Conservation (phyloP, 2,888 invertebrate genomes). For the Eristalis arbustorum region DNA sequence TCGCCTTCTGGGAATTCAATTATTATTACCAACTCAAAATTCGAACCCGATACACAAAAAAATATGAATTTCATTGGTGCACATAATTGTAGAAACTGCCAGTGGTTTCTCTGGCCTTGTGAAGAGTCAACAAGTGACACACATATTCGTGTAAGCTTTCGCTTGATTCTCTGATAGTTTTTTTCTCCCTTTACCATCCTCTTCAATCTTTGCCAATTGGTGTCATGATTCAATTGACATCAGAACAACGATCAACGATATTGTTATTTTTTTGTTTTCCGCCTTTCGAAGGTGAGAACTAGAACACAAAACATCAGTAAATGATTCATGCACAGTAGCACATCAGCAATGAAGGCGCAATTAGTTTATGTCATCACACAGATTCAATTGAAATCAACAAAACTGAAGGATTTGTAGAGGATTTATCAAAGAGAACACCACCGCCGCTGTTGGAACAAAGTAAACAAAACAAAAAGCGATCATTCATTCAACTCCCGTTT, state of each 20-base stretch:
- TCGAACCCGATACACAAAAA: not conserved
- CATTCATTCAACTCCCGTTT: not conserved
- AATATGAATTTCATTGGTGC: conserved; percentile 9
- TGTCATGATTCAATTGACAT: not conserved
- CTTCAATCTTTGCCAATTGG: not conserved
- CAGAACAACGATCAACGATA: not conserved
- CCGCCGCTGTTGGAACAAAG: not conserved
- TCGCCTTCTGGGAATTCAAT: conserved; percentile 15
- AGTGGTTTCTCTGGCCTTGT: conserved; percentile 6
- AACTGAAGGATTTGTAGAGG: not conserved
- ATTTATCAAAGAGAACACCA: not conserved
- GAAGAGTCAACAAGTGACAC: not conserved
- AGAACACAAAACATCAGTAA: not conserved
- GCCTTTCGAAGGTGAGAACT: not conserved
- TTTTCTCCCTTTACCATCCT: not conserved
- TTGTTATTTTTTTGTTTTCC: not conserved
- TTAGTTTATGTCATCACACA: not conserved
- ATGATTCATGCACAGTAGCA: not conserved
- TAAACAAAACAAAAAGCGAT: not conserved
- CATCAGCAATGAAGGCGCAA: not conserved
- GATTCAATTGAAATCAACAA: not conserved
- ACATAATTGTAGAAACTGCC: conserved; percentile 1
- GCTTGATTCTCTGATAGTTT: not conserved
- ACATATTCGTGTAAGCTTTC: not conserved
- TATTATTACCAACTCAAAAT: not conserved